Base-by-base conservation (phyloP, 2,888 invertebrate genomes). In the Caenorhabditis auriculariae region DNA sequence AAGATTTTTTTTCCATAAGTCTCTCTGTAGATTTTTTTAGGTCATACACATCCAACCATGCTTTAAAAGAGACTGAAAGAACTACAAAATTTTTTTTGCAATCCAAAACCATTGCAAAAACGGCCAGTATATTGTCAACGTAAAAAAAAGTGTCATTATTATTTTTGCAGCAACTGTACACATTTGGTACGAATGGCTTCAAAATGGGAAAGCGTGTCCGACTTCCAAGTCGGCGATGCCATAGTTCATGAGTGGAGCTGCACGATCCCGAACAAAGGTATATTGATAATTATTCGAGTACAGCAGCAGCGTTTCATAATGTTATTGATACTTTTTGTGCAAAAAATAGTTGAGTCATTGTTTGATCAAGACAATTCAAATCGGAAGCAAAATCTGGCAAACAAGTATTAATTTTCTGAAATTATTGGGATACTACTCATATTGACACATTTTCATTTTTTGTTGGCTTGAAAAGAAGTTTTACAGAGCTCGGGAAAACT, bases 181-280 rank as follows among this genome's bases (percentile, higher is more conserved):
- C 72, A 72, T 50, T 50, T 62, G 4, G 59, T 69, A 3, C 47
- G 72, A 32, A 64, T 60, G 41, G 69, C 72, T 0, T 60, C 69
- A 5, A 65, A 62, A 49, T 69, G 68, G 66, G 67, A 69, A 19
- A 54, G 63, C 23, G 49, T 61, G 41, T 62, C 68, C 2, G 60
- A 62, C 9, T 72, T 70, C 44, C 62, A 58, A 28, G 54, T 70
- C 21, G 72, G 72, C 2, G 72, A 72, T 53, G 52, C 68, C 4
- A 60, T 72, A n/a, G 70, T 72, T 17, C 72, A 72, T 48, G 70
- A 72, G 24, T 72, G 72, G 72, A 70, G 54, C 42, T 72, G 72
- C 46, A 26, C 50, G 28, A 38, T 65, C 17, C 60, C 62, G 12
- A 42, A 47, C 28, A 50, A 51, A 50, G 67, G 66, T 66, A 21